phyloP scores from a whole-genome alignment of 2,113 vertebrate species.

The Thinocorus orbignyianus region DNA sequence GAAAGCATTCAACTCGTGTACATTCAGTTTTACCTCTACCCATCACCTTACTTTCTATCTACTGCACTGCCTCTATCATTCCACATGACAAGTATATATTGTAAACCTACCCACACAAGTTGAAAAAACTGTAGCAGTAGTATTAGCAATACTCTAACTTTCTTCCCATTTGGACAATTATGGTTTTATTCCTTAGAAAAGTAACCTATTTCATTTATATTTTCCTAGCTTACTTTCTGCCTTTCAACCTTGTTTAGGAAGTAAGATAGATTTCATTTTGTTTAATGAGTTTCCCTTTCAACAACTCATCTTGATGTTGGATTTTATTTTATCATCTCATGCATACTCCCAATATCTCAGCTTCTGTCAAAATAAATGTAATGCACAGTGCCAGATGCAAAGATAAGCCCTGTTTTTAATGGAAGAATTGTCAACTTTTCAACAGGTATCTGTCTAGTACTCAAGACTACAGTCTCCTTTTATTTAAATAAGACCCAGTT shows the following conservation, averaged over 20 bases:
- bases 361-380: conserved; percentile 39
- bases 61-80: not conserved
- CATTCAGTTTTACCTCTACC: not conserved
- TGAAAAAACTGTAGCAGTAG: not conserved
- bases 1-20: not conserved
- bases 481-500: not conserved
- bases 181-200: not conserved
- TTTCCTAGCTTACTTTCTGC: not conserved
- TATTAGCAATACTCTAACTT: not conserved
- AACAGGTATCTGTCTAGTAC: not conserved
- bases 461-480: not conserved
- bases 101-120: not conserved
- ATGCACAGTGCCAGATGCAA: not conserved
- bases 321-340: not conserved
- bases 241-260: not conserved
- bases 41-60: not conserved
- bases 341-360: not conserved
- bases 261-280: not conserved
- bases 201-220: not conserved
- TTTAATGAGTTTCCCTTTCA: conserved; percentile 25
- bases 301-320: not conserved
- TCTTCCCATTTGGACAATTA: not conserved
- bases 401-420: not conserved
- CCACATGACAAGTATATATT: not conserved
- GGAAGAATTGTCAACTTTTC: conserved; percentile 12